Evolutionary conservation across 2,113 vertebrate genomes (phyloP).

Genomic region (Ptychochromis oligacanthus): DNA sequence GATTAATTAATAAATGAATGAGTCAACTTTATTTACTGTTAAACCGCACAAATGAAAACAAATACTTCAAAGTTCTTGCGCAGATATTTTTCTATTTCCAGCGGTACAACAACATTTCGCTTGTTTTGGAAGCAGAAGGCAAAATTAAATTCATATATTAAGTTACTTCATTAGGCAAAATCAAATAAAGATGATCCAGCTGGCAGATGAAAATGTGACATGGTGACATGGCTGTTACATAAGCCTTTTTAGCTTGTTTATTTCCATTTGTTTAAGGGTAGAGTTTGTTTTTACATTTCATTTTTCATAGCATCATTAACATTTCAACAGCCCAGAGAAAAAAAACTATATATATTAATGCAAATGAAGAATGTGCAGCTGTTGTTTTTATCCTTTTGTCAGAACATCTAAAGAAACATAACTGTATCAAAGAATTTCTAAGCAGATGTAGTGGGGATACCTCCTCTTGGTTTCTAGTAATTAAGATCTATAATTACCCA

Average conservation of each 20-base stretch:
- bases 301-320: background rate
- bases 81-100: slow-evolving; percentile 3
- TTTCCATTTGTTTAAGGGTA: background rate
- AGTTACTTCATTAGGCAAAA: slow-evolving; percentile 60
- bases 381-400: background rate
- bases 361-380: background rate
- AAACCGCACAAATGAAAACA: background rate
- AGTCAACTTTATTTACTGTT: background rate
- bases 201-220: slow-evolving; percentile 23
- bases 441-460: background rate
- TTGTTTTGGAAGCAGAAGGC: slow-evolving; percentile 41
- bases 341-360: too few species aligned
- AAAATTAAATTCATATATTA: slow-evolving; percentile 63
- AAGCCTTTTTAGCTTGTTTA: background rate
- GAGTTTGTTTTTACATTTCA: background rate
- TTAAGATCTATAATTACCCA: slow-evolving; percentile 8
- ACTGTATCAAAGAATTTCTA: background rate
- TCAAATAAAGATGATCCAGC: slow-evolving; percentile 53
- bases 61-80: background rate
- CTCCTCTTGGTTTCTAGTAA: background rate
- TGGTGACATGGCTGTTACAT: background rate
- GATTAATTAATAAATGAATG: slow-evolving; percentile 5
- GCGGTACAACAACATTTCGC: background rate
- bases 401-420: background rate
- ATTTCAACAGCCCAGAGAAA: too few species aligned